These are phyloP conservation scores for Macaca mulatta DNA, from an alignment of 2,113 vertebrate genomes.

Conservation along the genomic window DNA sequence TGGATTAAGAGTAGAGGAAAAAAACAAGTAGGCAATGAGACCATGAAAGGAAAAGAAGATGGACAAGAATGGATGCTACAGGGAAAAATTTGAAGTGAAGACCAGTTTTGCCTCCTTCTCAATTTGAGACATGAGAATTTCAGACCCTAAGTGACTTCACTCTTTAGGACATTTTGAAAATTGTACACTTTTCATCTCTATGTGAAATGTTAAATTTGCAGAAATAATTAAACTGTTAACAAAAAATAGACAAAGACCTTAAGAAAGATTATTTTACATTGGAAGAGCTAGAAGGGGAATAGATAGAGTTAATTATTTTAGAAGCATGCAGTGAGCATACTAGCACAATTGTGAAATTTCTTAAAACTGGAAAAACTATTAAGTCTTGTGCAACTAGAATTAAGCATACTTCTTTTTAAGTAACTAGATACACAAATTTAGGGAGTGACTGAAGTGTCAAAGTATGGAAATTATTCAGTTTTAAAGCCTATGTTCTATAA, in stretches of 20 bases:
- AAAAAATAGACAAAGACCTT: neutral
- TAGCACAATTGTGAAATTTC: neutral
- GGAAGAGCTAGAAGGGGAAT: neutral
- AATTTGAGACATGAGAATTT: neutral
- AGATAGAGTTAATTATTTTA: neutral
- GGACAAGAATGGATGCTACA: neutral
- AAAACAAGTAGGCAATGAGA: neutral
- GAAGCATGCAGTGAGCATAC: neutral
- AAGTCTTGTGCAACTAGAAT: neutral
- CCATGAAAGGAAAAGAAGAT: neutral
- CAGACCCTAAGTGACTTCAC: neutral
- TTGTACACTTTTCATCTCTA: neutral
- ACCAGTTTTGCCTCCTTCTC: neutral
- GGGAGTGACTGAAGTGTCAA: neutral
- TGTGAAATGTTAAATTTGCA: neutral
- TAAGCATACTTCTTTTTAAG: neutral
- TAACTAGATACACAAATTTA: neutral
- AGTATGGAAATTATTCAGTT: neutral
- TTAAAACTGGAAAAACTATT: neutral
- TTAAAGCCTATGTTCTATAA: neutral
- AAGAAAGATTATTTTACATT: neutral
- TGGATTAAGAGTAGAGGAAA: neutral
- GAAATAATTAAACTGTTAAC: constrained; percentile 5
- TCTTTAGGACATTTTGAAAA: neutral
- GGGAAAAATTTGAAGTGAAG: neutral